Base-by-base conservation (phyloP, 2,113 vertebrate species). In the Nesogale talazaci region DNA sequence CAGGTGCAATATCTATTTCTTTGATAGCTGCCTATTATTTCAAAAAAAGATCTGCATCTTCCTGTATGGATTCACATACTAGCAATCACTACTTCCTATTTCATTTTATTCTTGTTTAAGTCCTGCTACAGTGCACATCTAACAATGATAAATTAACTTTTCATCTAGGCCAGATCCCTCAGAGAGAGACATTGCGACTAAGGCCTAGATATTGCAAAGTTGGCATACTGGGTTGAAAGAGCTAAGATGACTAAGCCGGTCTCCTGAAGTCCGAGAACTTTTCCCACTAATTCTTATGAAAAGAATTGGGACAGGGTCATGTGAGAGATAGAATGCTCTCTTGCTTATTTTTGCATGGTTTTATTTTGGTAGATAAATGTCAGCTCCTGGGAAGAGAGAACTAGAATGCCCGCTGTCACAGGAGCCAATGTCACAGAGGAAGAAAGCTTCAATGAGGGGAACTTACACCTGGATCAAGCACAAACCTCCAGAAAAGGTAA, bases 401-500 rank as follows among this genome's bases (percentile, higher is more conserved):
- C 1, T 25, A 67, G 76, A n/a, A 95, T 95, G 94, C 72, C 76
- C 46, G 46, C 80, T 3, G 14, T 3, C 31, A 25, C 56, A 90
- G 91, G 80, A 27, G 3, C 1, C 3, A 83, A 61, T 22, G 31
- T 0, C 0, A 9, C 31, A 38, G 31, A 1, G 38, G 74, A 23
- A 70, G 40, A 11, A 4, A 8, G 10, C 89, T 23, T 80, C 80
- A 14, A 7, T 0, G 83, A 69, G 4, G n/a, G 6, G 1, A 17
- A 75, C 16, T 46, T 61, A 46, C 38, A 46, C 14, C 1, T 1
- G 4, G 31, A 72, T 42, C 65, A 46, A 15, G 40, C 2, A 6
- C 78, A 17, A 25, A 20, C 36, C 72, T n/a, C 27, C 86, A 92
- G 46, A 59, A 95, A 63, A 96, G 96, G 96, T 97, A 90, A 94